phyloP scores from a whole-genome alignment of 1,140 invertebrate genomes.

The Brachionus rubens region DNA sequence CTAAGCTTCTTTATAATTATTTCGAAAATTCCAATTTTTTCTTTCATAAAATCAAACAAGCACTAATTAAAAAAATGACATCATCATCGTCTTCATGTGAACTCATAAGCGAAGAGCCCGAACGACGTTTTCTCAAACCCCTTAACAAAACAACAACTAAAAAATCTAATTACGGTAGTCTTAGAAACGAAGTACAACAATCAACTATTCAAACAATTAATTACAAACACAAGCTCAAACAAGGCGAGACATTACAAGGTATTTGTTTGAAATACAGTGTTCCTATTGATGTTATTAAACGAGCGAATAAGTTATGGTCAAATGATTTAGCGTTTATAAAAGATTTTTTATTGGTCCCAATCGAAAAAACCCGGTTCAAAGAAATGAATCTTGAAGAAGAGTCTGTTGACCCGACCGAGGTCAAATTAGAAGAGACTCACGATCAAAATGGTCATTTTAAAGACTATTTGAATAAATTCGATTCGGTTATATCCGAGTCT shows the following conservation, averaged over 20 bases:
- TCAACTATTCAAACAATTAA: neutral
- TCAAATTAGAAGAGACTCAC: neutral
- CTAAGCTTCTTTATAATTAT: no score
- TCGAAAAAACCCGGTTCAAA: constrained; percentile 11
- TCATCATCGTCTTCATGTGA: constrained; percentile 6
- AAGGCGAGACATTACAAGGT: constrained; percentile 36
- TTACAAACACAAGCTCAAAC: constrained; percentile 8
- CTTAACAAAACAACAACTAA: neutral
- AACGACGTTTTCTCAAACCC: neutral
- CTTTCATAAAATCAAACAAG: no score
- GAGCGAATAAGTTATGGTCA: constrained; percentile 30
- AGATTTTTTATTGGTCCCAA: constrained; percentile 19
- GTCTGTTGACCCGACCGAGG: neutral
- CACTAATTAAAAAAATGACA: constrained; percentile 31
- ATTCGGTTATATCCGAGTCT: constrained; percentile 25
- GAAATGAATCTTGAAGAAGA: constrained; percentile 14
- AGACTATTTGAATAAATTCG: constrained; percentile 33
- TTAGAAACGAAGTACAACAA: constrained; percentile 8
- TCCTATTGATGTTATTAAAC: constrained; percentile 16
- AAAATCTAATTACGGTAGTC: constrained; percentile 39
- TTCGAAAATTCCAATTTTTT: no score
- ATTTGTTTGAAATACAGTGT: constrained; percentile 29
- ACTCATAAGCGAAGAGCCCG: neutral
- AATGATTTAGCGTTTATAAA: constrained; percentile 41
- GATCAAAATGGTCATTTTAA: neutral